Evolutionary conservation across 2,888 invertebrate genomes (phyloP).

Genomic region (Nymphalis c-album): DNA sequence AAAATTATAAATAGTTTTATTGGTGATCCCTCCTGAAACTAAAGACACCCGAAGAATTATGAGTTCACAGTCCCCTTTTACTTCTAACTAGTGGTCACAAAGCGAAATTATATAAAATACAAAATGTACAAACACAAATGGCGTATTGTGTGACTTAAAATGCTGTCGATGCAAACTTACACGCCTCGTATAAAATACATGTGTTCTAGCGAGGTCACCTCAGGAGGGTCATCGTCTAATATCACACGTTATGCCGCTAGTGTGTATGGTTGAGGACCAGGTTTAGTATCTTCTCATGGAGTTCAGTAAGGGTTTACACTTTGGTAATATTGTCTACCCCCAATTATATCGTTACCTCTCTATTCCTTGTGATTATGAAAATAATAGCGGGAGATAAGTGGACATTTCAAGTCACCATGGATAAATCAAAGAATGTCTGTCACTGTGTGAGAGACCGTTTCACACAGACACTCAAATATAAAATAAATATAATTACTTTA

Average conservation of each 20-base stretch:
- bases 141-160: not conserved
- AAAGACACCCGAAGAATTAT: constrained; percentile 36
- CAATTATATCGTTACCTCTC: not conserved
- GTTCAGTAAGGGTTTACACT: constrained; percentile 2
- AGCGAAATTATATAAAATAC: constrained; percentile 38
- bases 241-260: constrained; percentile 58
- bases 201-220: constrained; percentile 24
- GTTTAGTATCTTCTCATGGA: not conserved
- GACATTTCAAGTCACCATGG: not conserved
- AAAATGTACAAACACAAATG: constrained; percentile 30
- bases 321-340: constrained; percentile 9
- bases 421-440: not conserved
- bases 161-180: not conserved
- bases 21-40: constrained; percentile 59
- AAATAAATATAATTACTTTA: not conserved
- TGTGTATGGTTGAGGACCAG: constrained; percentile 15
- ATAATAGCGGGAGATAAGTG: not conserved
- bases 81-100: constrained; percentile 17
- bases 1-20: constrained; percentile 75
- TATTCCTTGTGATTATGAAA: not conserved
- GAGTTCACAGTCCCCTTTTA: constrained; percentile 9
- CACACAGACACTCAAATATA: not conserved
- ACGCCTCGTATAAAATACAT: constrained; percentile 4
- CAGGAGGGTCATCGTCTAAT: constrained; percentile 58
- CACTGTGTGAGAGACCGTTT: not conserved